Evolutionary conservation across 1,140 invertebrate species (phyloP).

Genomic region (Conus ventricosus): DNA sequence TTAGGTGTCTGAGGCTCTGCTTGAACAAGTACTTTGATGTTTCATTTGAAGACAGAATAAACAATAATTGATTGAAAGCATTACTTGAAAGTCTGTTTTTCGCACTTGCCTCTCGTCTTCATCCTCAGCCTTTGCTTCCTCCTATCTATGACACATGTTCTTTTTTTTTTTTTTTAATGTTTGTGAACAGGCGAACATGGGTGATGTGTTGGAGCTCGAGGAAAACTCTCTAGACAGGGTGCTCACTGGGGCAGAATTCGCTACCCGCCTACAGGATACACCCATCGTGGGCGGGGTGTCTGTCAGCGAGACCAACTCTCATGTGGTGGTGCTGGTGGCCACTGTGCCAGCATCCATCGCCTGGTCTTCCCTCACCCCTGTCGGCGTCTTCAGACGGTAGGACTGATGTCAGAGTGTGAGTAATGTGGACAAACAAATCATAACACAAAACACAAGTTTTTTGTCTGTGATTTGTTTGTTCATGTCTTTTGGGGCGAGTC

Average conservation of each 20-base stretch:
- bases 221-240: constrained; percentile 92
- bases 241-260: constrained; percentile 85
- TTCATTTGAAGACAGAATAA: not conserved
- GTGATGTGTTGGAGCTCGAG: constrained; percentile 90
- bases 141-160: not conserved
- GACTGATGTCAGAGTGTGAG: no score
- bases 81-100: no score
- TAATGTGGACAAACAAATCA: no score
- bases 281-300: constrained; percentile 87
- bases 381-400: constrained; percentile 80
- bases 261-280: constrained; percentile 89
- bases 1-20: no score
- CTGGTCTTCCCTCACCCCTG: constrained; percentile 88
- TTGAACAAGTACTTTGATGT: no score
- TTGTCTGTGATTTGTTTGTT: no score
- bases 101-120: not conserved
- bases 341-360: constrained; percentile 94
- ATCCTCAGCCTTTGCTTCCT: not conserved
- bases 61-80: no score
- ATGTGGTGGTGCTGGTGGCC: constrained; percentile 85
- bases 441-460: no score
- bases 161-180: not conserved
- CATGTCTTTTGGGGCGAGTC: no score
- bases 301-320: constrained; percentile 82
- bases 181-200: constrained; percentile 83